phyloP scores from a whole-genome alignment of 1,140 invertebrate species.

The Cotesia typhae region DNA sequence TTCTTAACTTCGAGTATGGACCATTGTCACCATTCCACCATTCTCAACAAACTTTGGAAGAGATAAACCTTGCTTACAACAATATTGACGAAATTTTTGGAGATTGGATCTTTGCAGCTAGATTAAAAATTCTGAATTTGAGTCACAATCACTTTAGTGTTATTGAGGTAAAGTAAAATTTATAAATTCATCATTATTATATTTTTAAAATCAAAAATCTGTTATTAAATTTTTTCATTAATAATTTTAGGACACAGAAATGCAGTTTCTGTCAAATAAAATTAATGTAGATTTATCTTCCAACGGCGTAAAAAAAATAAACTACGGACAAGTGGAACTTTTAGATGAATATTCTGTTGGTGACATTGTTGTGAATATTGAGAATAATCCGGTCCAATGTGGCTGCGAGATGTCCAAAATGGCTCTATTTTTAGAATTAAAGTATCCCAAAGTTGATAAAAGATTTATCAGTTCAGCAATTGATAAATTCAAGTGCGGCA shows the following conservation, averaged over 20 bases:
- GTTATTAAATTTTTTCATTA: no score
- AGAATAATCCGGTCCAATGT: slow-evolving; percentile 73
- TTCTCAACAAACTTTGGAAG: slow-evolving; percentile 61
- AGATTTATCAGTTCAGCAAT: no score
- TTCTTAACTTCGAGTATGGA: slow-evolving; percentile 27
- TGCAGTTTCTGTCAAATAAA: slow-evolving; percentile 50
- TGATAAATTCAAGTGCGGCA: no score
- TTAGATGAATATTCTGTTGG: slow-evolving; percentile 57
- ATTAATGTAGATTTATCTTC: slow-evolving; percentile 25
- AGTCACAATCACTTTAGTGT: slow-evolving; percentile 65
- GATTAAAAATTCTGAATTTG: slow-evolving; percentile 68
- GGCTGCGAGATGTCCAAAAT: slow-evolving; percentile 53
- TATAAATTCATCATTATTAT: no score
- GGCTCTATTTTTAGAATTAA: no score
- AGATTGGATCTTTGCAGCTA: slow-evolving; percentile 68
- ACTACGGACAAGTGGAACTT: slow-evolving; percentile 57
- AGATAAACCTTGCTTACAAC: slow-evolving; percentile 72
- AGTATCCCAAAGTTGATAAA: no score
- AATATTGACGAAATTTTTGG: slow-evolving; percentile 68
- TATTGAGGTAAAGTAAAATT: slow-evolving; percentile 31
- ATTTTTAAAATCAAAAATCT: no score
- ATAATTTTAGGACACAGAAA: no score
- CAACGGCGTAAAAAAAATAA: slow-evolving; percentile 64
- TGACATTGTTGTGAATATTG: slow-evolving; percentile 56
- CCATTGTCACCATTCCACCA: slow-evolving; percentile 65